Percentiles rank a stretch among this genome's conserved stretches.
Evolutionary conservation across 1,140 invertebrate genomes (phyloP).

Genomic region (Brachionus asplanchnoidis): DNA sequence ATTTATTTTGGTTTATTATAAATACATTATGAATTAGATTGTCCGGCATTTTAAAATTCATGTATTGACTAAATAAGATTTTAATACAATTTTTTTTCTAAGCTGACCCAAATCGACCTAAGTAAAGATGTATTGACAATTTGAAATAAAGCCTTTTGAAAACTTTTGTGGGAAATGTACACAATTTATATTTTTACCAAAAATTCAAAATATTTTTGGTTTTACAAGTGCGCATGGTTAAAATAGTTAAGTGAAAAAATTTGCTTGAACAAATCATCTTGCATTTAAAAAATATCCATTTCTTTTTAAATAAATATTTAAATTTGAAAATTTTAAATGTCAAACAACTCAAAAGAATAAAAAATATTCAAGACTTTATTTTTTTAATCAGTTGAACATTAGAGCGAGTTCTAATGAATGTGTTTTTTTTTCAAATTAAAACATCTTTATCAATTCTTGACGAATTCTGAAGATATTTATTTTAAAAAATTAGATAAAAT

Average conservation of each 20-base stretch:
- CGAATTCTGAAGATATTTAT: too few relatives aligned
- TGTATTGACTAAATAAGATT: not conserved
- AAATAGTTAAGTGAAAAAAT: not conserved
- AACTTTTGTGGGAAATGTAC: not conserved
- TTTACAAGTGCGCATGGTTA: not conserved
- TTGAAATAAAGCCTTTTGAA: not conserved
- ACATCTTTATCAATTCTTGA: too few relatives aligned
- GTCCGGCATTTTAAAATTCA: not conserved
- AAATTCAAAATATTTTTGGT: not conserved
- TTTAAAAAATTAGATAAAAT: too few relatives aligned
- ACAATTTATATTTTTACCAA: not conserved
- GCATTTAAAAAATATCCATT: too few relatives aligned
- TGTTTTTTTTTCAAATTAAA: too few relatives aligned
- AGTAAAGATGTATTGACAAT: not conserved
- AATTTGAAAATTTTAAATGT: not conserved
- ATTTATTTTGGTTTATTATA: not conserved
- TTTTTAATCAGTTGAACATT: too few relatives aligned
- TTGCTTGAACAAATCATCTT: too few relatives aligned
- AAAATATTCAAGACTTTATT: too few relatives aligned
- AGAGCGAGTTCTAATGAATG: too few relatives aligned
- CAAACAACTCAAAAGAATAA: too few relatives aligned
- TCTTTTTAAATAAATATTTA: not conserved
- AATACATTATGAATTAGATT: not conserved
- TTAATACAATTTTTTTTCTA: not conserved
- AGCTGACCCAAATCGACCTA: not conserved